Evolutionary conservation across 23 tunicate genomes (phyloP).

Genomic region (Oikopleura vanhoeffeni): DNA sequence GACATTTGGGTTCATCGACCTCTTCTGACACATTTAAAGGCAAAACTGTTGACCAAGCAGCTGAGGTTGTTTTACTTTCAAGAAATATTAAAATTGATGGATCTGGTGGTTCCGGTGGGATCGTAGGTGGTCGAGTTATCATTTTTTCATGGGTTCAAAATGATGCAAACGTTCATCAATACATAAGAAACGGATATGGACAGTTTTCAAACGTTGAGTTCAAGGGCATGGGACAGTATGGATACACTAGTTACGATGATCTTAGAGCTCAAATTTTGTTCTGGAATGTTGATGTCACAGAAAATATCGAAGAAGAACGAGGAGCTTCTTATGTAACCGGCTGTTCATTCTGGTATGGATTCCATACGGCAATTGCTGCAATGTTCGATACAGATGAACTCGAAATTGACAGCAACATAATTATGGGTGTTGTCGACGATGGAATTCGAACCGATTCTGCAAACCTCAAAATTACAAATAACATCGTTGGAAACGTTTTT

Average conservation of each 20-base stretch:
- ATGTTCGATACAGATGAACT: not conserved
- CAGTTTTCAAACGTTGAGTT: not conserved
- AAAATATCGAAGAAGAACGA: not conserved
- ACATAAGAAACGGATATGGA: not conserved
- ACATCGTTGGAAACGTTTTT: not conserved
- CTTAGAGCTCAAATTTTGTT: not conserved
- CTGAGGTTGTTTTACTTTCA: not conserved
- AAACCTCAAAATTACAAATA: not conserved
- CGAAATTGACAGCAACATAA: not conserved
- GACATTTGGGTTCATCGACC: not conserved
- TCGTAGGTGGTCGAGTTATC: not conserved
- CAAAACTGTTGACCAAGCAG: not conserved
- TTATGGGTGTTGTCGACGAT: not conserved
- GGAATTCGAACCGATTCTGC: not conserved
- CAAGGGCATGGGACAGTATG: conserved; percentile 10
- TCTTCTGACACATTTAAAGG: not conserved
- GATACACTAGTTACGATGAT: not conserved
- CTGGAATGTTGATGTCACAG: not conserved
- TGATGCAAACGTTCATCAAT: not conserved
- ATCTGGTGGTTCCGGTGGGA: not conserved
- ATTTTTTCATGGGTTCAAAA: not conserved
- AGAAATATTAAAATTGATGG: not conserved
- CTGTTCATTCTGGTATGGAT: not conserved
- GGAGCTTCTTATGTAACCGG: not conserved
- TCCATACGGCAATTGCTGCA: not conserved